These are phyloP conservation scores for Xestia rhomboidea DNA, from an alignment of 2,888 invertebrate genomes.

Conservation along the genomic window DNA sequence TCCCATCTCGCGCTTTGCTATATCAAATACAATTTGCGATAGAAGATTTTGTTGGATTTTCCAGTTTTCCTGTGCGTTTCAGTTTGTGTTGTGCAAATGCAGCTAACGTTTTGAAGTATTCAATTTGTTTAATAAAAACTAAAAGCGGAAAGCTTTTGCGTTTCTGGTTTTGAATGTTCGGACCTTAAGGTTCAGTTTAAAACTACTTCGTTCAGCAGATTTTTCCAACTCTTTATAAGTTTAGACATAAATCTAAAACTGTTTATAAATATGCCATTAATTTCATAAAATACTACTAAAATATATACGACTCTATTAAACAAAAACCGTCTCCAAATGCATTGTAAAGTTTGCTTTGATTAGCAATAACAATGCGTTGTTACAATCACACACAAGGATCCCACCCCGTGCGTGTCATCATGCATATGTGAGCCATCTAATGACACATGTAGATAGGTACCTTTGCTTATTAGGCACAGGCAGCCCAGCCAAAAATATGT, in stretches of 20 bases:
- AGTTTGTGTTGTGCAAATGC: conserved; percentile 55
- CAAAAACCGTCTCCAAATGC: background rate
- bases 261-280: background rate
- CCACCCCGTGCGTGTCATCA: background rate
- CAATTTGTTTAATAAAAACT: conserved; percentile 50
- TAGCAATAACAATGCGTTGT: background rate
- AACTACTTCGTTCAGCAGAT: background rate
- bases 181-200: background rate
- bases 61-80: conserved; percentile 55
- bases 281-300: background rate
- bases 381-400: background rate
- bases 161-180: conserved; percentile 9
- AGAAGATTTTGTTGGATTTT: conserved; percentile 81
- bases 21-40: conserved; percentile 87
- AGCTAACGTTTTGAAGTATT: conserved; percentile 47
- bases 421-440: background rate
- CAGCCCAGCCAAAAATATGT: background rate
- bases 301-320: background rate
- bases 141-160: conserved; percentile 19
- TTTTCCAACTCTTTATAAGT: conserved; percentile 1
- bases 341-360: background rate
- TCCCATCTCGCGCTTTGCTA: conserved; percentile 85
- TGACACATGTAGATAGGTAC: background rate
- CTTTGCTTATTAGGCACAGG: background rate
- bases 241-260: background rate